Evolutionary conservation across 2,113 vertebrate species (phyloP).

Genomic region (Panthera uncia): DNA sequence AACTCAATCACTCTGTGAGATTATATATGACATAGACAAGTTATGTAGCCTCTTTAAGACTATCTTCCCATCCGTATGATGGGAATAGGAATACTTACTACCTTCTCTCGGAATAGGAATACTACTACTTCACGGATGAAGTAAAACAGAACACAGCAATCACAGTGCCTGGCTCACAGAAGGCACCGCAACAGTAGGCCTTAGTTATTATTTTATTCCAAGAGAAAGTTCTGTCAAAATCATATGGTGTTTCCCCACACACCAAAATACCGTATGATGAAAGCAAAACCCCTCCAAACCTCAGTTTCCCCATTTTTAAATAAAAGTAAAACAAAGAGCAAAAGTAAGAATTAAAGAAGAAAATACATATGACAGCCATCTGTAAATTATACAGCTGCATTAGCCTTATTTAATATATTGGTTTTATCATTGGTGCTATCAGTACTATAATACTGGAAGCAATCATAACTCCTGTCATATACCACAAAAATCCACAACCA

Average conservation of each 20-base stretch:
- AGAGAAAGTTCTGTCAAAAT: neutral
- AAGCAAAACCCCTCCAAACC: neutral
- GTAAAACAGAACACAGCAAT: neutral
- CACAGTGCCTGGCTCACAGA: neutral
- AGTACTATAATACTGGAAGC: neutral
- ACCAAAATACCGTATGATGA: neutral
- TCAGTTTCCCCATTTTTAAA: neutral
- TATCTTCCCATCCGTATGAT: neutral
- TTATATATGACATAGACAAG: neutral
- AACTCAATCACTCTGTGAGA: neutral
- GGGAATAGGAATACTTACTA: neutral
- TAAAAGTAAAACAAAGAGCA: neutral
- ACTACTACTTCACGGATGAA: neutral
- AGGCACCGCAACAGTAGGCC: neutral
- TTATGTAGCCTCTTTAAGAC: neutral
- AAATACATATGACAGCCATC: neutral
- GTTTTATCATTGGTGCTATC: neutral
- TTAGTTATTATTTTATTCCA: neutral
- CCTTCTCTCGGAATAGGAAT: neutral
- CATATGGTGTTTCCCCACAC: neutral
- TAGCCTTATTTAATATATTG: neutral
- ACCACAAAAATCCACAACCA: neutral
- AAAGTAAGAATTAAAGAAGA: neutral
- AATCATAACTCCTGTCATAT: neutral
- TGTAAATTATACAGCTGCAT: neutral